Conservation (phyloP, 1,140 invertebrate species). For the Orussus abietinus region DNA sequence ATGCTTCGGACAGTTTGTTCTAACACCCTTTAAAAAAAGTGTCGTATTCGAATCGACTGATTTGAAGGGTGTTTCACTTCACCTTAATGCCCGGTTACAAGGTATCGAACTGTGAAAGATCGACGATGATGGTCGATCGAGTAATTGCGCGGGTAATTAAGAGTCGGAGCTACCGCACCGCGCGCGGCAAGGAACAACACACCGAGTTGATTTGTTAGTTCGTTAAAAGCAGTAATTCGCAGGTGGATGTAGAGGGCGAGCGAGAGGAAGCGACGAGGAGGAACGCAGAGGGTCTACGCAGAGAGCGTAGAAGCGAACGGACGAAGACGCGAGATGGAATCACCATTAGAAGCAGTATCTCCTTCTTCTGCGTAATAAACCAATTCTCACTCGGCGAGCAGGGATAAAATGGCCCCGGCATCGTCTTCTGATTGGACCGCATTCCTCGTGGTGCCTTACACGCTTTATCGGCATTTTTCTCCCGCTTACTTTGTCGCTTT, state of each 20-base stretch:
- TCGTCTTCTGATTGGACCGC: slow-evolving; percentile 45
- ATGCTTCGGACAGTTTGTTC: no score
- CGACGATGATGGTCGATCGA: slow-evolving; percentile 34
- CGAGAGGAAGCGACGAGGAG: slow-evolving; percentile 3
- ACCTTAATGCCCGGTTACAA: no score
- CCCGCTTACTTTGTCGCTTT: slow-evolving; percentile 39
- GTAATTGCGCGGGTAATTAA: slow-evolving; percentile 44
- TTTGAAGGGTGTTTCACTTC: no score
- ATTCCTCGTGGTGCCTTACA: slow-evolving; percentile 35
- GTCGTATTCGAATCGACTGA: no score
- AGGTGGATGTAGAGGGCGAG: no score
- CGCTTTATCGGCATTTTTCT: slow-evolving; percentile 45
- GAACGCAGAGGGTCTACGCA: slow-evolving; percentile 2
- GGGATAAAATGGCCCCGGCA: slow-evolving; percentile 20
- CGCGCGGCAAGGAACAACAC: slow-evolving; percentile 38
- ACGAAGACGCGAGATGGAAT: slow-evolving; percentile 9
- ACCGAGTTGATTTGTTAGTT: slow-evolving; percentile 46
- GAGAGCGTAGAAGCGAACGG: slow-evolving; percentile 3
- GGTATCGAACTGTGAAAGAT: no score
- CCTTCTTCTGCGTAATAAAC: slow-evolving; percentile 33
- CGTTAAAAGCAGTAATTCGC: no score
- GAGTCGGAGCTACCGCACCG: no score
- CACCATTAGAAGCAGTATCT: slow-evolving; percentile 29
- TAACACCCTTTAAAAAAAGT: no score
- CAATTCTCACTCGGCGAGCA: slow-evolving; percentile 24